Percentiles rank a stretch among this genome's conserved stretches.
These are phyloP conservation scores for Schlechtendalia chinensis DNA, from an alignment of 1,140 invertebrate species.

Conservation along the genomic window DNA sequence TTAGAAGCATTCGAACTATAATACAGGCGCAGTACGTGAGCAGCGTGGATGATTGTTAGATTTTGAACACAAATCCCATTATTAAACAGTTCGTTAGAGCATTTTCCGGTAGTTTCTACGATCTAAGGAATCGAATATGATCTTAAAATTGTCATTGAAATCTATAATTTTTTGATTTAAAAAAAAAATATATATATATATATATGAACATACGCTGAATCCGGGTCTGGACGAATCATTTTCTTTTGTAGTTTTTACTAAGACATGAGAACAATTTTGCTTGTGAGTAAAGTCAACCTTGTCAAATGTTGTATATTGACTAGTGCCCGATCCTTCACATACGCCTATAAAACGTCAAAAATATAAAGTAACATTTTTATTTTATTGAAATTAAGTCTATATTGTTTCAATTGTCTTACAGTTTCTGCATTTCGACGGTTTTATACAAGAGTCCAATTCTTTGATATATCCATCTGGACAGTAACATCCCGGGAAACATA, in stretches of 20 bases:
- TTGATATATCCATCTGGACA: constrained; percentile 75
- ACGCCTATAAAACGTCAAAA: constrained; percentile 56
- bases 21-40: not conserved
- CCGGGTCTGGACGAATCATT: constrained; percentile 52
- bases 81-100: constrained; percentile 17
- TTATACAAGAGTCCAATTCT: constrained; percentile 68
- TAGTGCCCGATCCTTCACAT: constrained; percentile 70
- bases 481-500: constrained; percentile 79
- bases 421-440: constrained; percentile 70
- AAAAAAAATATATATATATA: too few relatives aligned
- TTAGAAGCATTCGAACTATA: constrained; percentile 18
- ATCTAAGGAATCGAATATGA: not conserved
- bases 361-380: constrained; percentile 4
- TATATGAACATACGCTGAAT: not conserved
- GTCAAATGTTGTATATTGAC: constrained; percentile 74
- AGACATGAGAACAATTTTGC: constrained; percentile 76
- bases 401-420: constrained; percentile 59
- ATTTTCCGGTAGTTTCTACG: constrained; percentile 33
- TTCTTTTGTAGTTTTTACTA: constrained; percentile 63
- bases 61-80: constrained; percentile 34
- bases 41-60: not conserved
- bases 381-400: too few relatives aligned
- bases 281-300: constrained; percentile 68
- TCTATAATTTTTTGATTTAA: not conserved
- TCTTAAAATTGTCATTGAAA: not conserved